Percentiles rank a stretch among this genome's conserved stretches.
phyloP scores from a whole-genome alignment of 2,113 vertebrate species.

The Carassius gibelio region DNA sequence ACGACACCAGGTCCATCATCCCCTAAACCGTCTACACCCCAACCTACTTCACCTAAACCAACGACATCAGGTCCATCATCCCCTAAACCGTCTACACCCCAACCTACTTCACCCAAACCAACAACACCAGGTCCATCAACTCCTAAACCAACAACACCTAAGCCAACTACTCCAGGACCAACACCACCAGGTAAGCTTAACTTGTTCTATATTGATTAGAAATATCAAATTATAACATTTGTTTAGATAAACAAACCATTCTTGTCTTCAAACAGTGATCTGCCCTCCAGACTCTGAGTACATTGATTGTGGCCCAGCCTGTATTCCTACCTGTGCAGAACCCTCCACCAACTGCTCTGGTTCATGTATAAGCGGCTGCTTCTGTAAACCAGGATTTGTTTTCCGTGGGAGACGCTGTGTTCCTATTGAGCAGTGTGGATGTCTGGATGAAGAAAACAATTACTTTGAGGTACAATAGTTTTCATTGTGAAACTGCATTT shows the following conservation, averaged over 20 bases:
- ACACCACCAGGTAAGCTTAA: constrained; percentile 59
- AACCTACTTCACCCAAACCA: neutral
- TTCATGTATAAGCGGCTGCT: constrained; percentile 75
- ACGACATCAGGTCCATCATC: constrained; percentile 43
- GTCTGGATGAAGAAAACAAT: constrained; percentile 73
- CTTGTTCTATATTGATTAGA: neutral
- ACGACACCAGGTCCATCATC: constrained; percentile 17
- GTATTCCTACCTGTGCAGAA: constrained; percentile 70
- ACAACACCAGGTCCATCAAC: constrained; percentile 22
- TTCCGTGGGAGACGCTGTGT: constrained; percentile 72
- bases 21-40: constrained; percentile 44
- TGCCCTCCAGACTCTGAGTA: constrained; percentile 73
- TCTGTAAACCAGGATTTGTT: constrained; percentile 80
- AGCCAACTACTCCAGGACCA: constrained; percentile 14
- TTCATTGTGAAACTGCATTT: neutral
- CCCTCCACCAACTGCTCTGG: constrained; percentile 73
- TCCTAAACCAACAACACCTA: constrained; percentile 3
- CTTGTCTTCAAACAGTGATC: constrained; percentile 52
- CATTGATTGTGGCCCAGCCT: constrained; percentile 72
- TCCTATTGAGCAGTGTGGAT: constrained; percentile 75
- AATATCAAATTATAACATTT: neutral
- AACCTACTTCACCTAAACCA: neutral
- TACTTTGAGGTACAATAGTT: constrained; percentile 76
- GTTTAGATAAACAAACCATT: neutral
- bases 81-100: constrained; percentile 43